Evolutionary conservation across 2,888 invertebrate genomes (phyloP).

Genomic region (Phorcus lineatus): DNA sequence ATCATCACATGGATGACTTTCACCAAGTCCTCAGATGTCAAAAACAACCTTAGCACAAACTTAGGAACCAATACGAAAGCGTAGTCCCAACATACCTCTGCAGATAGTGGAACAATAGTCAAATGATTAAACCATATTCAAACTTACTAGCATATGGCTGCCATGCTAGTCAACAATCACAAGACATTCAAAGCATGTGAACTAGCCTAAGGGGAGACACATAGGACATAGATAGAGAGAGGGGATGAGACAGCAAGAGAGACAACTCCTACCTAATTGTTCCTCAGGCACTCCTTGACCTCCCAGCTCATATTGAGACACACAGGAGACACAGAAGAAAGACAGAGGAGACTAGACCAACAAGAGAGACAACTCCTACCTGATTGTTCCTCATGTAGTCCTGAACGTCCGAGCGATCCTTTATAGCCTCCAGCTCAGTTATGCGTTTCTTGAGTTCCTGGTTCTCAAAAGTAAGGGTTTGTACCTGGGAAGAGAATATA

Average conservation of each 20-base stretch:
- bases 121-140: too few relatives aligned
- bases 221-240: background rate
- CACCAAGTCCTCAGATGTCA: too few relatives aligned
- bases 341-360: background rate
- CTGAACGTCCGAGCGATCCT: conserved; percentile 62
- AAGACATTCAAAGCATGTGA: too few relatives aligned
- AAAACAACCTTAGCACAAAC: too few relatives aligned
- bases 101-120: too few relatives aligned
- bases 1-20: too few relatives aligned
- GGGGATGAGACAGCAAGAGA: background rate
- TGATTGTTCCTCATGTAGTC: conserved; percentile 55
- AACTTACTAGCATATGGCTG: too few relatives aligned
- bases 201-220: background rate
- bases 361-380: conserved; percentile 39
- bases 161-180: too few relatives aligned
- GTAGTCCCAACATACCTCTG: too few relatives aligned
- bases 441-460: conserved; percentile 88
- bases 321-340: background rate
- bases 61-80: too few relatives aligned
- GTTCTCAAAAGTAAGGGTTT: conserved; percentile 90
- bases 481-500: conserved; percentile 71
- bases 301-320: conserved; percentile 36
- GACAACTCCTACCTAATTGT: conserved; percentile 50
- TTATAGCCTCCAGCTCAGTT: conserved; percentile 81
- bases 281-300: conserved; percentile 53